These are phyloP conservation scores for Sepioteuthis lessoniana DNA, from an alignment of 2,888 invertebrate species.

Conservation along the genomic window DNA sequence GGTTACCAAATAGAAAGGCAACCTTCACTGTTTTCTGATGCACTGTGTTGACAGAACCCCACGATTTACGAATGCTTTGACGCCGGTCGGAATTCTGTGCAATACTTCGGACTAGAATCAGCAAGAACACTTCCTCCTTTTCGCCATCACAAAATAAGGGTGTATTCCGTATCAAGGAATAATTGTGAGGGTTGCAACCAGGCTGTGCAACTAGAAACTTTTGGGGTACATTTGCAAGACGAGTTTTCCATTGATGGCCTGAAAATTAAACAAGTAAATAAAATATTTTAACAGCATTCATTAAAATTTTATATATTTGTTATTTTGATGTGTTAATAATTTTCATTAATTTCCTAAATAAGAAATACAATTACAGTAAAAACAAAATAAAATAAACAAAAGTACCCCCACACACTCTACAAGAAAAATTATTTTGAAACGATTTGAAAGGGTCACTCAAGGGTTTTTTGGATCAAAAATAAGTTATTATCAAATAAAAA, in stretches of 20 bases:
- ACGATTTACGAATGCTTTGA: conserved; percentile 52
- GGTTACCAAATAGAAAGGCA: conserved; percentile 50
- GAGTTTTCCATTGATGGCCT: neutral
- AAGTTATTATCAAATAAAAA: no score
- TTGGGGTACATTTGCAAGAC: neutral
- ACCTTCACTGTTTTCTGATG: conserved; percentile 45
- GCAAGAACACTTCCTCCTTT: conserved; percentile 5
- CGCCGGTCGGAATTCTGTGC: conserved; percentile 49
- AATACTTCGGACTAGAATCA: conserved; percentile 51
- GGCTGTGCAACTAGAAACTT: neutral
- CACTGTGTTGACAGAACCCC: conserved; percentile 47
- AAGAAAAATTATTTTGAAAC: no score
- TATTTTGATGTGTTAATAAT: no score
- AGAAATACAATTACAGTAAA: no score
- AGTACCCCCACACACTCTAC: no score
- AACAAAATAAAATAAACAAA: no score
- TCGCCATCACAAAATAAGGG: conserved; percentile 40
- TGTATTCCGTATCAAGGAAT: conserved; percentile 40
- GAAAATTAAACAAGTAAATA: neutral
- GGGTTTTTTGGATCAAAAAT: no score
- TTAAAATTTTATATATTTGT: no score
- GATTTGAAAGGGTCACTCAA: no score
- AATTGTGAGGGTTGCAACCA: conserved; percentile 50
- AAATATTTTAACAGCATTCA: neutral
- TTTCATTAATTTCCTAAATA: no score